These are phyloP conservation scores for Caenorhabditis sinica DNA, from an alignment of 2,888 invertebrate genomes.

Conservation along the genomic window DNA sequence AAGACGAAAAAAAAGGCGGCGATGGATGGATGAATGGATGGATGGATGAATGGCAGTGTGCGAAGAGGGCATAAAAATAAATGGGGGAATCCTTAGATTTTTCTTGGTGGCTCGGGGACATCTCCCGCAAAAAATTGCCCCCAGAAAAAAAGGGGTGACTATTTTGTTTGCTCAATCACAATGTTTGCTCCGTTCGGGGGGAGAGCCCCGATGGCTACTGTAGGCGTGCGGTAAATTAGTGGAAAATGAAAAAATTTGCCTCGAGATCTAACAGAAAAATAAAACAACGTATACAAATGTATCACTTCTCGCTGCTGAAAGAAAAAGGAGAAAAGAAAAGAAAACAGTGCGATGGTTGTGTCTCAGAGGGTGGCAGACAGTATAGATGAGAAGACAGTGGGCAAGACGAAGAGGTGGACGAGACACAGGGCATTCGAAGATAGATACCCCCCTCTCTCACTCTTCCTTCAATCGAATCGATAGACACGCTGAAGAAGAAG, in stretches of 20 bases:
- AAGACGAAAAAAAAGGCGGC: slow-evolving; percentile 1
- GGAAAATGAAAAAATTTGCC: neutral
- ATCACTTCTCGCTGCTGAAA: slow-evolving; percentile 32
- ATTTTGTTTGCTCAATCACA: slow-evolving; percentile 25
- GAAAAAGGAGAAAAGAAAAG: too few species aligned
- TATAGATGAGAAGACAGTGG: slow-evolving; percentile 25
- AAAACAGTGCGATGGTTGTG: slow-evolving; percentile 39
- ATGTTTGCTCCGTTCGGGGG: slow-evolving; percentile 32
- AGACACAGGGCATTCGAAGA: slow-evolving; percentile 6
- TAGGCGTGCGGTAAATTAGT: neutral
- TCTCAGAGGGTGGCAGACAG: slow-evolving; percentile 47
- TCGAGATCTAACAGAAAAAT: neutral
- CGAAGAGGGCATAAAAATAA: slow-evolving; percentile 47
- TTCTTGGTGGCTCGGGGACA: neutral
- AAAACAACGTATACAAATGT: slow-evolving; percentile 27
- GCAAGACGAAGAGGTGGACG: slow-evolving; percentile 35
- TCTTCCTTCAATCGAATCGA: slow-evolving; percentile 58
- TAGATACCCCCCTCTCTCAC: slow-evolving; percentile 16
- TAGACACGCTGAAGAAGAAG: slow-evolving; percentile 24
- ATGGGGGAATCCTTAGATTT: slow-evolving; percentile 28
- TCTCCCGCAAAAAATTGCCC: slow-evolving; percentile 4
- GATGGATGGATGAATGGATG: neutral
- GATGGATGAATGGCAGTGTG: neutral
- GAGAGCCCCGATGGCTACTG: slow-evolving; percentile 23
- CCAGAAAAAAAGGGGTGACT: neutral